Evolutionary conservation across 2,797 vertebrate species (phyloP).

Genomic region (Hydrocynus forskahlii): DNA sequence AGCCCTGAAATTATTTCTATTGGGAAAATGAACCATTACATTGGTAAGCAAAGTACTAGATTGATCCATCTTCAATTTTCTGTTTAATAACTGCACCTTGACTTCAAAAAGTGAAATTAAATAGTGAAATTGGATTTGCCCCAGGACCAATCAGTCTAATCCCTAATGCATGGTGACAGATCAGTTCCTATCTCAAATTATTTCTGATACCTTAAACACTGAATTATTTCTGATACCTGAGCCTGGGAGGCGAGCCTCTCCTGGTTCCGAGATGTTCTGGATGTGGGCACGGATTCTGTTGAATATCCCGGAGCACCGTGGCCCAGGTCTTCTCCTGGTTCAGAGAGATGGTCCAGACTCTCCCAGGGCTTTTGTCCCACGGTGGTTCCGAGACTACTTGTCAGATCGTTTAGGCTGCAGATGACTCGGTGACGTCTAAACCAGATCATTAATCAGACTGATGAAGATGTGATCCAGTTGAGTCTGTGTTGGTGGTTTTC

Average conservation of each 20-base stretch:
- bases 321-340: background rate
- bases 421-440: background rate
- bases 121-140: no score
- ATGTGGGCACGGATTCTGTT: background rate
- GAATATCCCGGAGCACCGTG: background rate
- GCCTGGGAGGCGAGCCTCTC: no score
- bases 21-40: background rate
- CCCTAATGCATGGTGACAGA: background rate
- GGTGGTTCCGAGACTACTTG: background rate
- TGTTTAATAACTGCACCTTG: background rate
- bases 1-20: background rate
- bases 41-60: background rate
- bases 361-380: background rate
- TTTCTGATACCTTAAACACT: background rate
- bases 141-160: background rate
- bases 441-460: background rate
- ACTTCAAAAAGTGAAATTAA: background rate
- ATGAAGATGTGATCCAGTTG: background rate
- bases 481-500: background rate
- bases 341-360: background rate
- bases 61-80: background rate
- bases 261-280: background rate
- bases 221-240: background rate
- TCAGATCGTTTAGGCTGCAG: slow-evolving; percentile 3
- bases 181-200: background rate